These are phyloP conservation scores for Pyrgus malvae DNA, from an alignment of 2,888 invertebrate species.

Conservation along the genomic window DNA sequence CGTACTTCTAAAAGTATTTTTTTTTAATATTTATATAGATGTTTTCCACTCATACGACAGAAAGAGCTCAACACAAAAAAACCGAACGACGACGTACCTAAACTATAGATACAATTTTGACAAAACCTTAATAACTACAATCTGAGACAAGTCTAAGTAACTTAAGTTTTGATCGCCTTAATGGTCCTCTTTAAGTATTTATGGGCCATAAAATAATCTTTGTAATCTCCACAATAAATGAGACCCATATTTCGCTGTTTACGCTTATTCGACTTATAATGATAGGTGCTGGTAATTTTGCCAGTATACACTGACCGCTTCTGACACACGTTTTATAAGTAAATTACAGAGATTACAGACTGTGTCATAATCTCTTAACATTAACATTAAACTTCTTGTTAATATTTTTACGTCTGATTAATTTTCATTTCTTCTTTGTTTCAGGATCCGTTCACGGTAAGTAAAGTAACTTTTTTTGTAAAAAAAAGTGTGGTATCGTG, in stretches of 20 bases:
- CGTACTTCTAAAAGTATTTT: too few relatives aligned
- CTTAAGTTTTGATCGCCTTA: constrained; percentile 2
- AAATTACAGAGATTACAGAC: constrained; percentile 17
- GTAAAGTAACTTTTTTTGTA: constrained; percentile 36
- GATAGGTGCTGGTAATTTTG: constrained; percentile 4
- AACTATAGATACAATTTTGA: too few relatives aligned
- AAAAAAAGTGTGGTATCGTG: too few relatives aligned
- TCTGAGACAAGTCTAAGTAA: not conserved
- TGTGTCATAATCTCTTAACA: constrained; percentile 3
- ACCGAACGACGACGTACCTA: too few relatives aligned
- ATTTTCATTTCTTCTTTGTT: constrained; percentile 71
- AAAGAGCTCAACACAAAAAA: too few relatives aligned
- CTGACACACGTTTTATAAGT: constrained; percentile 14
- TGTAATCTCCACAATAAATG: constrained; percentile 15
- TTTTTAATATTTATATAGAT: too few relatives aligned
- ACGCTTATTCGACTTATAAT: constrained; percentile 16
- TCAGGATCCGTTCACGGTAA: constrained; percentile 85
- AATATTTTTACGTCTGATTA: constrained; percentile 3
- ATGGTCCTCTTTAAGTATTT: constrained; percentile 10
- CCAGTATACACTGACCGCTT: not conserved
- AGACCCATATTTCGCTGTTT: constrained; percentile 12
- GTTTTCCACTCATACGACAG: too few relatives aligned
- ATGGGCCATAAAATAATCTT: constrained; percentile 12
- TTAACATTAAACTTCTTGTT: constrained; percentile 15
- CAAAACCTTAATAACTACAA: not conserved